These are phyloP conservation scores for Nysson spinosus DNA, from an alignment of 2,888 invertebrate genomes.

Conservation along the genomic window DNA sequence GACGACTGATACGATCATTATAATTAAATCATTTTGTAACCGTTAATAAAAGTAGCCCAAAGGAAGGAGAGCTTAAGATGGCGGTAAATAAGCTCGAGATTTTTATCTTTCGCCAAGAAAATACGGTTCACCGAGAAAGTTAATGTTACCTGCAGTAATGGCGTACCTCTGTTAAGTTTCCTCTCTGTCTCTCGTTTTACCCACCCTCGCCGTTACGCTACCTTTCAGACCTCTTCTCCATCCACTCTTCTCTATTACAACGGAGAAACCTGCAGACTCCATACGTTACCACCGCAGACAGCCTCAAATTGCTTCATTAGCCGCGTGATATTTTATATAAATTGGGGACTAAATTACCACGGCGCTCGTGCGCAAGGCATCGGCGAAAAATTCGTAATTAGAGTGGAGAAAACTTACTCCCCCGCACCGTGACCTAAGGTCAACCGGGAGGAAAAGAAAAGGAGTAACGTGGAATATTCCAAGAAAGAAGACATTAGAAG, in stretches of 20 bases:
- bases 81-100: conserved; percentile 38
- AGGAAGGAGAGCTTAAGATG: conserved; percentile 17
- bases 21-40: not conserved
- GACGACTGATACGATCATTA: not conserved
- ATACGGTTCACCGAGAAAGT: conserved; percentile 48
- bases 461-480: not conserved
- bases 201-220: conserved; percentile 17
- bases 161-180: conserved; percentile 55
- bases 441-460: conserved; percentile 4
- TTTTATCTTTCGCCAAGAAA: conserved; percentile 43
- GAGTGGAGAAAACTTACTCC: conserved; percentile 58
- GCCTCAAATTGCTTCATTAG: conserved; percentile 77
- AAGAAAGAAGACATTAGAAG: conserved; percentile 11
- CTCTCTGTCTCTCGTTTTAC: conserved; percentile 52
- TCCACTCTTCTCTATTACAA: conserved; percentile 64
- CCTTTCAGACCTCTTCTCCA: conserved; percentile 13
- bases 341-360: conserved; percentile 75
- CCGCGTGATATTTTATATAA: conserved; percentile 76
- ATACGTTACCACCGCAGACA: conserved; percentile 73
- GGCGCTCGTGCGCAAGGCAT: conserved; percentile 39
- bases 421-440: not conserved
- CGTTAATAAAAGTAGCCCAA: not conserved
- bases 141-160: conserved; percentile 55
- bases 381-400: conserved; percentile 72
- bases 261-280: conserved; percentile 64